These are phyloP conservation scores for Drosophila setosimentum DNA, from an alignment of 2,888 invertebrate species.

Conservation along the genomic window DNA sequence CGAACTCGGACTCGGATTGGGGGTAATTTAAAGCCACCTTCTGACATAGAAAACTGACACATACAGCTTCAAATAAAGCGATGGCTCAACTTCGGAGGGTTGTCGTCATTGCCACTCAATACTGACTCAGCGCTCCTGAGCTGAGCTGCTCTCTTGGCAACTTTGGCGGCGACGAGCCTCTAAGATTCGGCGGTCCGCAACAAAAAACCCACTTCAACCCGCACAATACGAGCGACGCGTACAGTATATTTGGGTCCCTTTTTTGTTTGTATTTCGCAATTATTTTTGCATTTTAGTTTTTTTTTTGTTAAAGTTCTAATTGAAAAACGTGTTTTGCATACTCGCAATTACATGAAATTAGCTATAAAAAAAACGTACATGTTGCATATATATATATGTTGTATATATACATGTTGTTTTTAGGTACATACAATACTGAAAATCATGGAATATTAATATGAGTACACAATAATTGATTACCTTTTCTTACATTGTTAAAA, in stretches of 20 bases:
- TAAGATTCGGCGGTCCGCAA: constrained; percentile 1
- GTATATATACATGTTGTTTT: too few relatives aligned
- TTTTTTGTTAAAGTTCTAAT: constrained; percentile 56
- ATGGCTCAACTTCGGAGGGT: constrained; percentile 50
- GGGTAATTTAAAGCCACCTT: constrained; percentile 60
- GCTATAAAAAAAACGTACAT: constrained; percentile 37
- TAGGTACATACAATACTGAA: not conserved
- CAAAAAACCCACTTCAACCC: constrained; percentile 49
- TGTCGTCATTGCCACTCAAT: constrained; percentile 24
- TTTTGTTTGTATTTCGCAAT: constrained; percentile 10
- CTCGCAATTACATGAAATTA: constrained; percentile 43
- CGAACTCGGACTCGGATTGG: constrained; percentile 6
- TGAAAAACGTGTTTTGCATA: constrained; percentile 81
- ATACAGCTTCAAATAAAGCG: constrained; percentile 26
- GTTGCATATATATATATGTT: too few relatives aligned
- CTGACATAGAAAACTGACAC: constrained; percentile 70
- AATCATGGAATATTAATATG: not conserved
- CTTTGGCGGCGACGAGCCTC: constrained; percentile 50
- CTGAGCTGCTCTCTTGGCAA: constrained; percentile 23
- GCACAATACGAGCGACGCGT: constrained; percentile 44
- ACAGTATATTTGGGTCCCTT: constrained; percentile 9
- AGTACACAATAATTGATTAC: not conserved
- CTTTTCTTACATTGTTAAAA: not conserved
- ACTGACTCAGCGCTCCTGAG: constrained; percentile 63
- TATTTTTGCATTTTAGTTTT: constrained; percentile 12